Evolutionary conservation across 2,888 invertebrate genomes (phyloP).

Genomic region (Eledona agricola): DNA sequence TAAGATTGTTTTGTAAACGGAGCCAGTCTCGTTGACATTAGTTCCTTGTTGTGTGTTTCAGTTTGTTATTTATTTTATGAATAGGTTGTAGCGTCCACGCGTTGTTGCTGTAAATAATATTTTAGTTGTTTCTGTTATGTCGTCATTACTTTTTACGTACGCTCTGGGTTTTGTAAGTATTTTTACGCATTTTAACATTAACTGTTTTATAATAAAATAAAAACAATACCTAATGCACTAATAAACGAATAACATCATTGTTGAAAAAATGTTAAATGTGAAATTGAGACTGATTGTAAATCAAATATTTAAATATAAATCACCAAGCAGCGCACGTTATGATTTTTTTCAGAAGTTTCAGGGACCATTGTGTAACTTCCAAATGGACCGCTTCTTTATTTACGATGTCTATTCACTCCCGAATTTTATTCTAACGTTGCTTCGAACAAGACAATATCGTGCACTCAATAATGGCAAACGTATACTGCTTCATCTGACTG

Average conservation of each 20-base stretch:
- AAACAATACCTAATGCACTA: conserved; percentile 24
- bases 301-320: conserved; percentile 38
- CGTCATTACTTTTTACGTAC: conserved; percentile 6
- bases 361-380: no score
- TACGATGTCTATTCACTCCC: no score
- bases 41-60: conserved; percentile 29
- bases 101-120: conserved; percentile 31
- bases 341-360: conserved; percentile 10
- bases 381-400: no score
- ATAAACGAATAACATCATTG: conserved; percentile 25
- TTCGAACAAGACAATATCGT: no score
- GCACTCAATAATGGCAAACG: no score
- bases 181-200: conserved; percentile 22
- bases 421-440: no score
- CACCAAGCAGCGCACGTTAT: conserved; percentile 20
- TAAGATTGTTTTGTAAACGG: conserved; percentile 7
- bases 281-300: conserved; percentile 43
- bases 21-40: conserved; percentile 26
- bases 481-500: no score
- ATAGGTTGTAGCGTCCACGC: conserved; percentile 5
- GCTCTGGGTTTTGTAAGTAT: conserved; percentile 10
- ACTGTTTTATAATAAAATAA: conserved; percentile 17
- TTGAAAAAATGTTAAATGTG: conserved; percentile 36
- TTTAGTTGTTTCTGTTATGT: conserved; percentile 21
- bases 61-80: conserved; percentile 32